These are phyloP conservation scores for Hipparchia semele DNA, from an alignment of 2,888 invertebrate species.

Conservation along the genomic window DNA sequence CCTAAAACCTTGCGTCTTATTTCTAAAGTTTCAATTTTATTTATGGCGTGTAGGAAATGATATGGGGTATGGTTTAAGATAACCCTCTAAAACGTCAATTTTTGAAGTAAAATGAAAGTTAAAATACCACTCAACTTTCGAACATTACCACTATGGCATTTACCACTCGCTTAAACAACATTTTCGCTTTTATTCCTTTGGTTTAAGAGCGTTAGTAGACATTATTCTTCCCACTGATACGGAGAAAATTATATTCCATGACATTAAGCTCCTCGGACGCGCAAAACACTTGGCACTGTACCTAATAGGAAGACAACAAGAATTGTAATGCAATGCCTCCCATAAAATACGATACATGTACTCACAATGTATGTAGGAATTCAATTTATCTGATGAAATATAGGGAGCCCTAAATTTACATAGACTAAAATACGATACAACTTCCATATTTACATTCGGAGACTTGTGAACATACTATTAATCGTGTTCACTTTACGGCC, in stretches of 20 bases:
- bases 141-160: background rate
- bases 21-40: too few species aligned
- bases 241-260: slow-evolving; percentile 9
- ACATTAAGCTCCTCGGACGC: background rate
- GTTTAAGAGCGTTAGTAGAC: background rate
- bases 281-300: slow-evolving; percentile 17
- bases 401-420: slow-evolving; percentile 39
- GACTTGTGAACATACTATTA: slow-evolving; percentile 43
- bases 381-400: slow-evolving; percentile 37
- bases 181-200: background rate
- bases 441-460: slow-evolving; percentile 42
- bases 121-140: background rate
- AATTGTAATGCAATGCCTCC: slow-evolving; percentile 9
- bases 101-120: too few species aligned
- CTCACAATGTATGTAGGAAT: slow-evolving; percentile 22
- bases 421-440: slow-evolving; percentile 43
- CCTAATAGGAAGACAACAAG: slow-evolving; percentile 18
- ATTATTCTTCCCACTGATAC: slow-evolving; percentile 1
- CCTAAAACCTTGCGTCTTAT: too few species aligned
- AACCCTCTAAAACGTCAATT: too few species aligned
- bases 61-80: too few species aligned
- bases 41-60: too few species aligned
- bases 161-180: background rate
- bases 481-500: slow-evolving; percentile 42
- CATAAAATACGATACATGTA: slow-evolving; percentile 6